Percentiles rank a stretch among this genome's conserved stretches.
phyloP scores from a whole-genome alignment of 2,888 invertebrate genomes.

The Enchytraeus crypticus region DNA sequence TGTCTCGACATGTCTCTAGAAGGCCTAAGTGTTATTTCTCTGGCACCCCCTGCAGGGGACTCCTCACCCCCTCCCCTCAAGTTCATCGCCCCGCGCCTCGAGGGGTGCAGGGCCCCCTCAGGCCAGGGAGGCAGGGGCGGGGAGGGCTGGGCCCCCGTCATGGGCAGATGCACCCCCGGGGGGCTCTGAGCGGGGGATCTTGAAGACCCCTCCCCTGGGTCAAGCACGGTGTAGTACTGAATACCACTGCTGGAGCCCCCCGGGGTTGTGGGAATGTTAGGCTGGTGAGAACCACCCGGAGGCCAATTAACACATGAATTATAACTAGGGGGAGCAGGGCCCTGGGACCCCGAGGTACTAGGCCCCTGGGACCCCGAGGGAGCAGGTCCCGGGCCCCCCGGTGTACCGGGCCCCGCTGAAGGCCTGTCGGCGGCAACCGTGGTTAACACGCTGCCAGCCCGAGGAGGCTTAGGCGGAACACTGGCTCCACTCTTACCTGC shows the following conservation, averaged over 20 bases:
- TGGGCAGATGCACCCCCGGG: background rate
- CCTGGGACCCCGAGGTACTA: no score
- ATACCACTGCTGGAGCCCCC: background rate
- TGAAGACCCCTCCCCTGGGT: conserved; percentile 13
- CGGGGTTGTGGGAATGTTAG: background rate
- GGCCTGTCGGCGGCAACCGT: background rate
- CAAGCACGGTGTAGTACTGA: conserved; percentile 18
- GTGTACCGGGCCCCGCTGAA: background rate
- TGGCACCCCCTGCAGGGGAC: background rate
- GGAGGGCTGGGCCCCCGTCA: background rate
- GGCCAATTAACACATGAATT: no score
- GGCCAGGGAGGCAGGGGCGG: background rate
- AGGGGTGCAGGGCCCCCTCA: background rate
- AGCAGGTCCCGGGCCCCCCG: background rate
- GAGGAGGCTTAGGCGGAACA: background rate
- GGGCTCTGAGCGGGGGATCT: background rate
- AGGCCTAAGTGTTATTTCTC: conserved; percentile 4
- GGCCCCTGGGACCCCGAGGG: no score
- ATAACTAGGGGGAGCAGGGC: no score
- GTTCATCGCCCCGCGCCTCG: background rate
- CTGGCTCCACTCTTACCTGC: background rate
- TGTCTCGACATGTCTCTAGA: background rate
- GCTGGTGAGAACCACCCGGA: background rate
- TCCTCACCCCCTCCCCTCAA: background rate
- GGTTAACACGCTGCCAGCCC: background rate